A percentile compares a stretch with the other conserved stretches of the same genome.
Conservation (phyloP, 2,888 invertebrate genomes). For the Selenia dentaria region DNA sequence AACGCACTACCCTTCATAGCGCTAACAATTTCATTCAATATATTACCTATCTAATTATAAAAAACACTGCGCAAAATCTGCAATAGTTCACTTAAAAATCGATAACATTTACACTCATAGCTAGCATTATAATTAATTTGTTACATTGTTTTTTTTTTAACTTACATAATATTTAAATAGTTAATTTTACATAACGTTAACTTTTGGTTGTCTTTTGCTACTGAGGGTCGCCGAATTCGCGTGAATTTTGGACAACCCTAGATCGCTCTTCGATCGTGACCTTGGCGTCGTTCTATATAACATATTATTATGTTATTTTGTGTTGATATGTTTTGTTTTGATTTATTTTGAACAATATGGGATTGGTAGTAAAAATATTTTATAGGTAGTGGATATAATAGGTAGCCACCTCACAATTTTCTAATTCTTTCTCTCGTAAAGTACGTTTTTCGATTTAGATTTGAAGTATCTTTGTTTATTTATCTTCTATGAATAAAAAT, state of each 20-base stretch:
- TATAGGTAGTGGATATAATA: not conserved
- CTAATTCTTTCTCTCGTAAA: too few species aligned
- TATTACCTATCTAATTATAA: slow-evolving; percentile 86
- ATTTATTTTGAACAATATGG: slow-evolving; percentile 8
- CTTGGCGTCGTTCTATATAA: slow-evolving; percentile 41
- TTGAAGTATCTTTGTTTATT: too few species aligned
- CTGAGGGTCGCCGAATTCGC: slow-evolving; percentile 71
- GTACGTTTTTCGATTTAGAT: too few species aligned
- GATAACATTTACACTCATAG: slow-evolving; percentile 84
- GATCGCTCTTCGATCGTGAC: slow-evolving; percentile 45
- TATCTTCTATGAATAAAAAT: too few species aligned
- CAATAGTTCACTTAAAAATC: slow-evolving; percentile 82
- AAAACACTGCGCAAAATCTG: slow-evolving; percentile 83
- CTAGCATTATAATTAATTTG: slow-evolving; percentile 84
- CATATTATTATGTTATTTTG: slow-evolving; percentile 1
- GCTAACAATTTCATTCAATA: slow-evolving; percentile 84
- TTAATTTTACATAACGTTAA: slow-evolving; percentile 81
- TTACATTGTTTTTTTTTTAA: slow-evolving; percentile 80
- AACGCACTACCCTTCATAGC: slow-evolving; percentile 68
- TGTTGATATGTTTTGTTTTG: slow-evolving; percentile 15
- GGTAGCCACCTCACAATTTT: too few species aligned
- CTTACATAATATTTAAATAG: slow-evolving; percentile 82
- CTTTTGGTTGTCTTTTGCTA: slow-evolving; percentile 84
- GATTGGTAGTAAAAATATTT: slow-evolving; percentile 8
- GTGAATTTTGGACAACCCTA: slow-evolving; percentile 73